A percentile compares a stretch with the other conserved stretches of the same genome.
These are phyloP conservation scores for Andrena flavipes DNA, from an alignment of 2,888 invertebrate species.

Conservation along the genomic window DNA sequence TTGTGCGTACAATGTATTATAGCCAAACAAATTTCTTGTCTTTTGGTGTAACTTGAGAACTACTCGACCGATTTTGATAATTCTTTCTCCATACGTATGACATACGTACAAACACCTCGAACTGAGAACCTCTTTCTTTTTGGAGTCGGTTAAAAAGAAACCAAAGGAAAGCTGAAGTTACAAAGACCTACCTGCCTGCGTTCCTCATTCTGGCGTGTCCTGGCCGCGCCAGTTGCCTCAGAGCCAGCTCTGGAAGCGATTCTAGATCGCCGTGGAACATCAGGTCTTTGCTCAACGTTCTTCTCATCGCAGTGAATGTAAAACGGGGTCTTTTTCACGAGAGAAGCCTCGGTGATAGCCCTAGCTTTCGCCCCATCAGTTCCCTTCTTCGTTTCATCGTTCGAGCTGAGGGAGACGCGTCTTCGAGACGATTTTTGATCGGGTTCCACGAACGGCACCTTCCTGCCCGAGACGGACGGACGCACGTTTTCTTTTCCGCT, in stretches of 20 bases:
- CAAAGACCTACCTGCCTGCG: not conserved
- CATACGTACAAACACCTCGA: too few species aligned
- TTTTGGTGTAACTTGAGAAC: too few species aligned
- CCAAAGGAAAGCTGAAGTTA: not conserved
- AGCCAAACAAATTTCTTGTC: too few species aligned
- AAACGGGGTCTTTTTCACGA: slow-evolving; percentile 29
- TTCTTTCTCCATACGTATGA: too few species aligned
- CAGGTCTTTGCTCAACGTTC: not conserved
- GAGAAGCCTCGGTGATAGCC: not conserved
- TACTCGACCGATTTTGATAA: too few species aligned
- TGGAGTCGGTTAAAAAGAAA: not conserved
- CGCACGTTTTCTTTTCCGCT: slow-evolving; percentile 45
- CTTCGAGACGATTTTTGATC: not conserved
- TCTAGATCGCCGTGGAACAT: not conserved
- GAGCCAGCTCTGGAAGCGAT: not conserved
- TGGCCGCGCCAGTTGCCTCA: too few species aligned
- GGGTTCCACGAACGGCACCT: not conserved
- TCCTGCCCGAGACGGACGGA: not conserved
- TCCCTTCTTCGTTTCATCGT: not conserved
- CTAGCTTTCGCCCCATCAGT: not conserved
- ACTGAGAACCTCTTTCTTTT: too few species aligned
- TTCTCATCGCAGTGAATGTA: slow-evolving; percentile 37
- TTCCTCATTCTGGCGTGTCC: not conserved
- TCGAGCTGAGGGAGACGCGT: not conserved
- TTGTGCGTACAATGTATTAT: too few species aligned